Evolutionary conservation across 1,140 invertebrate species (phyloP).

Genomic region (Drosophila willistoni): DNA sequence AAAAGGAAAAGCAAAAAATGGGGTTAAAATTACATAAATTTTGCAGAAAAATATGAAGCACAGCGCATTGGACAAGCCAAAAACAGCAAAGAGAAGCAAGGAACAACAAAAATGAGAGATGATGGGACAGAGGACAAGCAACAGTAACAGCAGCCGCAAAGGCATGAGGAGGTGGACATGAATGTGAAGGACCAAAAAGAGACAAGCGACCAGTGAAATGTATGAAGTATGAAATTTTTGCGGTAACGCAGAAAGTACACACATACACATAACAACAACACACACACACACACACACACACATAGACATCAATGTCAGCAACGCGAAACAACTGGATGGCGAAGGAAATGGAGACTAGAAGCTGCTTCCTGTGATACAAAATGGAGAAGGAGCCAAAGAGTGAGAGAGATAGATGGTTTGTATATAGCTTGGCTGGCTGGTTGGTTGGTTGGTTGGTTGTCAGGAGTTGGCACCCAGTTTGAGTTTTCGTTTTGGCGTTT

Average conservation of each 20-base stretch:
- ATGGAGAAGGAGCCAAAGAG: background rate
- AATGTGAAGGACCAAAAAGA: constrained; percentile 35
- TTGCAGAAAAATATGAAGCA: constrained; percentile 73
- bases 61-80: constrained; percentile 36
- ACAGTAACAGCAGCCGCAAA: constrained; percentile 14
- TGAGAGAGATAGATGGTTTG: constrained; percentile 1
- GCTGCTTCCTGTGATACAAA: constrained; percentile 13
- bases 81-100: constrained; percentile 24
- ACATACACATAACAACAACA: background rate
- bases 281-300: constrained; percentile 31
- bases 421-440: constrained; percentile 7
- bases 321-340: constrained; percentile 44
- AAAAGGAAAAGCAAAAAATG: constrained; percentile 39
- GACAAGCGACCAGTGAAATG: constrained; percentile 50
- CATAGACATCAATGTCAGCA: constrained; percentile 75
- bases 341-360: constrained; percentile 55
- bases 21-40: constrained; percentile 77
- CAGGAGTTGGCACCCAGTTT: constrained; percentile 68
- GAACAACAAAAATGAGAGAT: constrained; percentile 10
- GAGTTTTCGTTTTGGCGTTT: constrained; percentile 71
- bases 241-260: constrained; percentile 49
- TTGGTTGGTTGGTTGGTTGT: constrained; percentile 35
- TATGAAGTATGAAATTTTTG: constrained; percentile 75
- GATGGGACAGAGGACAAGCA: constrained; percentile 29
- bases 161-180: constrained; percentile 35